Base-by-base conservation (phyloP, 2,888 invertebrate species). In the Amorpha juglandis region DNA sequence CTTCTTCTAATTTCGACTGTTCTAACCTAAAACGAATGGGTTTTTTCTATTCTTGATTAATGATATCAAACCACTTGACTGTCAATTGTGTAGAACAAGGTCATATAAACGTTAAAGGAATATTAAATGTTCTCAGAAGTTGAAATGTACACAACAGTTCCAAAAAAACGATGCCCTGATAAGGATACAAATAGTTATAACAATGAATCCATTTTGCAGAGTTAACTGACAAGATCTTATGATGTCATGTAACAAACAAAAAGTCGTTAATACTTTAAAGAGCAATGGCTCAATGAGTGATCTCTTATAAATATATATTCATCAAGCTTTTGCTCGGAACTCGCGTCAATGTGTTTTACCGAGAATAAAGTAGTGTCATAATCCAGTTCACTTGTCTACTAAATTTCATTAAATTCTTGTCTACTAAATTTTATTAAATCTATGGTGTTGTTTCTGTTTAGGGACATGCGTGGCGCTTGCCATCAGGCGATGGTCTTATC, bases 71-170 rank as follows among this genome's bases (percentile, higher is more conserved):
- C 35, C 7, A 35, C 2, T 16, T 55, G 35, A 55, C 35, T 51
- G 12, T 12, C 11, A 51, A 51, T 51, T 51, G n/a, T 35, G 8
- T 16, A 16, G 7, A 35, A n/a, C 33, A 53, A 55, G 16, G 53
- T 16, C 53, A 14, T 35, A 1, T 55, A 55, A 51, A 55, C 53
- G 53, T 35, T 55, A 9, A 27, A 35, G 27, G 35, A 55, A 55
- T 55, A 55, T 16, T 35, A 55, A 33, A 55, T 12, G 8, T 55
- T 16, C 33, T n/a, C 27, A 35, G 16, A 9, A n/a, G n/a, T n/a
- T n/a, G n/a, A n/a, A 55, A 55, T 55, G n/a, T 8, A 55, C 53
- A 55, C 21, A 21, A 27, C n/a, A n/a, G 33, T 8, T 55, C 35
- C 33, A 55, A n/a, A 55, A 27, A 53, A 33, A n/a, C n/a, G 35